Evolutionary conservation across 2,113 vertebrate genomes (phyloP).

Genomic region (Epinephelus fuscoguttatus): DNA sequence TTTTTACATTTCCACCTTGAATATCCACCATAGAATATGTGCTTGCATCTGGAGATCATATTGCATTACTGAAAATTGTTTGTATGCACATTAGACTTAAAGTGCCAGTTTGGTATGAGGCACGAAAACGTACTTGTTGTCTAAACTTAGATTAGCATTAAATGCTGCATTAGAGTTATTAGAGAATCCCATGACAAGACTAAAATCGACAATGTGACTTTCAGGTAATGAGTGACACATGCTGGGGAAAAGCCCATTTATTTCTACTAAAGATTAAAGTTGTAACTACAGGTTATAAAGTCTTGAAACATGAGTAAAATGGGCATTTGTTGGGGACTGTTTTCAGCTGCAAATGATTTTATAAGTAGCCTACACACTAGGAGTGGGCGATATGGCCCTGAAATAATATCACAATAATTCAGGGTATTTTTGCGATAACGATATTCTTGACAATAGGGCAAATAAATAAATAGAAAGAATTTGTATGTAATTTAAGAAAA

Average conservation of each 20-base stretch:
- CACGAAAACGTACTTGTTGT: neutral
- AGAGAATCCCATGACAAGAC: neutral
- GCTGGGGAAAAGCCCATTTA: neutral
- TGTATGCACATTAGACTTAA: neutral
- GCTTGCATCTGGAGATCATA: constrained; percentile 8
- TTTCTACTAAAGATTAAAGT: neutral
- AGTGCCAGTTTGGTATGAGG: neutral
- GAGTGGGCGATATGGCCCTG: no score
- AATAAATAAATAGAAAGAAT: no score
- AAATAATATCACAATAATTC: no score
- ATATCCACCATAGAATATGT: neutral
- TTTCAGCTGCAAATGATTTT: no score
- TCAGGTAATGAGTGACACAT: neutral
- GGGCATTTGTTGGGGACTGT: no score
- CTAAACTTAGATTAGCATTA: neutral
- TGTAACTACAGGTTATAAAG: neutral
- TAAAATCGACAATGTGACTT: neutral
- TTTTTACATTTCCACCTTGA: constrained; percentile 54
- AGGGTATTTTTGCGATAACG: no score
- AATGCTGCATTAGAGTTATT: neutral
- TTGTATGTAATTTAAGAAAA: no score
- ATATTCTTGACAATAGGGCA: no score
- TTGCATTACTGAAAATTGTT: neutral
- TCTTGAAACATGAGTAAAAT: neutral
- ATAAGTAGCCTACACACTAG: no score